Evolutionary conservation across 2,888 invertebrate genomes (phyloP).

Genomic region (Eupelmus urozonus): DNA sequence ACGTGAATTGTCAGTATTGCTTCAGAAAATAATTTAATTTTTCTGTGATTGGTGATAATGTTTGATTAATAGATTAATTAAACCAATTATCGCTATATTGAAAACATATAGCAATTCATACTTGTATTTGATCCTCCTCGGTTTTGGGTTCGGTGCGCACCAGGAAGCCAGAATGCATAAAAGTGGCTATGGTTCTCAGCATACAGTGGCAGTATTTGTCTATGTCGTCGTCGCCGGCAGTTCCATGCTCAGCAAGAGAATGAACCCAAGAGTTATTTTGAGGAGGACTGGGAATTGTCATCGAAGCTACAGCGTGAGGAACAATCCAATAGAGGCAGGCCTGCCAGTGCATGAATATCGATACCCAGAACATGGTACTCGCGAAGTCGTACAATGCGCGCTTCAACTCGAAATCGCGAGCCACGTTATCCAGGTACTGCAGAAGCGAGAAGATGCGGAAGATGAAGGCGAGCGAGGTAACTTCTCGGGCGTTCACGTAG

Average conservation of each 20-base stretch:
- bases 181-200: conserved; percentile 66
- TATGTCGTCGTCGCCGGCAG: background rate
- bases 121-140: conserved; percentile 68
- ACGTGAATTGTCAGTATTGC: too few species aligned
- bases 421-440: conserved; percentile 64
- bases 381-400: conserved; percentile 65
- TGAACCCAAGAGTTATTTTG: conserved; percentile 69
- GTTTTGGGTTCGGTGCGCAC: conserved; percentile 62
- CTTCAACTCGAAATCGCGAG: conserved; percentile 63
- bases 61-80: too few species aligned
- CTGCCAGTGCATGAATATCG: conserved; percentile 71
- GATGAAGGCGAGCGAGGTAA: conserved; percentile 65
- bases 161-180: conserved; percentile 69
- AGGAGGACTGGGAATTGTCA: conserved; percentile 61
- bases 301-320: conserved; percentile 65
- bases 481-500: conserved; percentile 64
- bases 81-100: conserved; percentile 6
- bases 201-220: conserved; percentile 66
- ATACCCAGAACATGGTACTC: conserved; percentile 65
- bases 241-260: conserved; percentile 65
- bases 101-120: conserved; percentile 46
- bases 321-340: conserved; percentile 72
- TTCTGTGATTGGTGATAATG: too few species aligned
- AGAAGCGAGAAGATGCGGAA: conserved; percentile 67
- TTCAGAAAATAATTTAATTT: too few species aligned